Conservation (phyloP, 1,140 invertebrate species). For the Sminthurinus signatus region DNA sequence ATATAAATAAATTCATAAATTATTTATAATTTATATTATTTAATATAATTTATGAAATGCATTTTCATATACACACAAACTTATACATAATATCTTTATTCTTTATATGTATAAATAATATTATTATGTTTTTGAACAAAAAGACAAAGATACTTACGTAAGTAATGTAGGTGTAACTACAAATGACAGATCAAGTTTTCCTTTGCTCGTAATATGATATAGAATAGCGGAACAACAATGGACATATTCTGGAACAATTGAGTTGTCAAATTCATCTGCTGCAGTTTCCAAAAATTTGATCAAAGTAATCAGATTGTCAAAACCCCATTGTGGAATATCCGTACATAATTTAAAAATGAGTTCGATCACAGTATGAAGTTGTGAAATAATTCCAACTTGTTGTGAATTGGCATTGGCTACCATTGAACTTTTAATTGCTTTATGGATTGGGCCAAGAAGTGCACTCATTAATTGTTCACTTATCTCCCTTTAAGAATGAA, state of each 20-base stretch:
- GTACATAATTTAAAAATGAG: slow-evolving; percentile 67
- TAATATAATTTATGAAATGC: too few species aligned
- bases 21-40: slow-evolving; percentile 8
- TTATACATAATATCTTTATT: too few species aligned
- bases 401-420: slow-evolving; percentile 46
- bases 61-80: too few species aligned
- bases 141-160: slow-evolving; percentile 11
- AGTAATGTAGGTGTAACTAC: slow-evolving; percentile 27
- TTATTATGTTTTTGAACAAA: neutral
- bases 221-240: too few species aligned
- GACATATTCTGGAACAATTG: slow-evolving; percentile 27
- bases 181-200: slow-evolving; percentile 31
- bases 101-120: too few species aligned
- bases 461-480: slow-evolving; percentile 47
- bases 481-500: too few species aligned
- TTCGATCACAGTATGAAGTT: slow-evolving; percentile 66
- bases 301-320: slow-evolving; percentile 27
- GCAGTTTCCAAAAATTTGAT: slow-evolving; percentile 31
- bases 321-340: slow-evolving; percentile 21
- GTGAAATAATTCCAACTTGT: slow-evolving; percentile 41
- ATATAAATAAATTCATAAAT: neutral
- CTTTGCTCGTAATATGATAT: too few species aligned
- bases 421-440: too few species aligned
- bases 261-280: slow-evolving; percentile 13
- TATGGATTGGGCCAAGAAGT: slow-evolving; percentile 43